phyloP scores from a whole-genome alignment of 2,113 vertebrate genomes.

The human region DNA sequence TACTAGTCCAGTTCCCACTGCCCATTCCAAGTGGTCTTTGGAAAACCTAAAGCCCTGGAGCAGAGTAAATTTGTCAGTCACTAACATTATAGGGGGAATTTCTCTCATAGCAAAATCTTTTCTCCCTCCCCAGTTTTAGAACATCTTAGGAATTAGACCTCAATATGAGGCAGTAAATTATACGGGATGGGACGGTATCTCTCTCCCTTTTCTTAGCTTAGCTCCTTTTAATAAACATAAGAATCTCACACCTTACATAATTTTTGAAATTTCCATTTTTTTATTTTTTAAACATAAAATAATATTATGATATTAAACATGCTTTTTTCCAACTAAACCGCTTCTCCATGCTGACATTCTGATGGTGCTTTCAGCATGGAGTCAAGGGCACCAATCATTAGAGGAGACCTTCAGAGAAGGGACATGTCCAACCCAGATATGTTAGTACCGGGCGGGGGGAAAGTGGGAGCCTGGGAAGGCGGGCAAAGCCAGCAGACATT shows the following conservation, averaged over 20 bases:
- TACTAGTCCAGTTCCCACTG: not conserved
- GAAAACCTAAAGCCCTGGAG: not conserved
- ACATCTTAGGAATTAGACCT: not conserved
- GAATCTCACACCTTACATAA: not conserved
- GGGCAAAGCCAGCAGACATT: not conserved
- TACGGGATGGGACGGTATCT: not conserved
- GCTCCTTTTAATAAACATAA: not conserved
- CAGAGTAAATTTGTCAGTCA: not conserved
- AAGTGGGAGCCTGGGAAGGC: not conserved
- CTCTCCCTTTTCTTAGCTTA: not conserved
- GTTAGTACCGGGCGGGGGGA: not conserved
- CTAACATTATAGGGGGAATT: not conserved
- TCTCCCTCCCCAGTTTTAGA: not conserved
- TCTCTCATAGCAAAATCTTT: not conserved
- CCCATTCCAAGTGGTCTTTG: not conserved
- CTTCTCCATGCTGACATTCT: not conserved
- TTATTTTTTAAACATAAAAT: not conserved
- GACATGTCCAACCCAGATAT: not conserved
- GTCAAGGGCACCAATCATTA: fast-evolving
- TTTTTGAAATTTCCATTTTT: not conserved
- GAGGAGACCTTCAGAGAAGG: not conserved
- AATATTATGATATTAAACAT: not conserved
- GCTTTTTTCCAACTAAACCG: not conserved
- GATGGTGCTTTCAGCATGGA: not conserved
- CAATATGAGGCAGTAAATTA: not conserved